Evolutionary conservation across 2,888 invertebrate species (phyloP), one percentile per base, ranked within the genome.

Genomic region (Brachyptera putata): DNA sequence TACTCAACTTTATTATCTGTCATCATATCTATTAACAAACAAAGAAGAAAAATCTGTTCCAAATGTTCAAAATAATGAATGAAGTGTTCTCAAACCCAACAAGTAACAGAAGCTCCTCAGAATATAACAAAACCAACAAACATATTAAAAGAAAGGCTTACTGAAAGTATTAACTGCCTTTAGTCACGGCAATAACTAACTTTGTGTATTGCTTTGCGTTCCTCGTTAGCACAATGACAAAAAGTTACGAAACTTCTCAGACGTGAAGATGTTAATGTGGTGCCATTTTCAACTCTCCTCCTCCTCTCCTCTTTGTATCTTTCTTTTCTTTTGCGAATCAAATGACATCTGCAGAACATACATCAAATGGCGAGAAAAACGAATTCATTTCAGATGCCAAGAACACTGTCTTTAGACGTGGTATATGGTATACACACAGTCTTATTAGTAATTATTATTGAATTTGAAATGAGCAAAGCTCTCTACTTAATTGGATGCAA

Each of bases 401-500:
- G 18, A 53, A 36, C 53, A 18, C 11, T 16, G 43, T 43, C 43
- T 2, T 3, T n/a, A 13, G 22, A 46, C n/a, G n/a, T 24, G 24
- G 21, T 46, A 21, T 24, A 46, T 21, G 24, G 46, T 21, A n/a
- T 21, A n/a, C 46, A n/a, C 22, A 21, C n/a, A 21, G 46, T 46
- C 46, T 46, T 46, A 46, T 46, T 46, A 46, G 46, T 24, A 46
- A 46, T 46, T 46, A 46, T 46, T 53, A 53, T 53, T 53, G 53
- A 34, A 53, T 30, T 11, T 21, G 34, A 53, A 34, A 53, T 53
- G 34, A 53, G 53, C 18, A n/a, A 18, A 22, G 46, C 53, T 53
- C 36, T 53, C 14, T 3, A 3, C 34, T 34, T 62, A 62, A 62
- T 60, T 62, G 59, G 43, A 62, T 62, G 62, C 62, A 62, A 62